Evolutionary conservation across 2,888 invertebrate species (phyloP), one percentile per base, ranked within the genome.

Genomic region (Heliconius cydno): DNA sequence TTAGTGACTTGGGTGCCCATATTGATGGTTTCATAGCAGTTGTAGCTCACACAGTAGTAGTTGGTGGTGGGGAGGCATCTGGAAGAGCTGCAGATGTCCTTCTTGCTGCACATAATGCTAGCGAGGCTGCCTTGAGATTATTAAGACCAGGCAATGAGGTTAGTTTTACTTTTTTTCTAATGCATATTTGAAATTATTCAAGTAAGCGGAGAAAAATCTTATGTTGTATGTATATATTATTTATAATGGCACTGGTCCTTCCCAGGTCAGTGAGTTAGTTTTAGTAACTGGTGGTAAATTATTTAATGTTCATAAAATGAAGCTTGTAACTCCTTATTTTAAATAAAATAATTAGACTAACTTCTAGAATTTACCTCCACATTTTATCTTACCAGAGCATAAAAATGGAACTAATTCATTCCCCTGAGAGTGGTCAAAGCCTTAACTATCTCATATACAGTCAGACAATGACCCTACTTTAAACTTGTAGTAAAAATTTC

Each of bases 21-120:
- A 97, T 99, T 89, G 99, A 99, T 96, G 99, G 99, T 63, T 99
- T 99, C 90, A 98, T 99, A 88, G 99, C 99, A 75, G 99, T 99
- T 76, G 99, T 98, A 78, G 99, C 99, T 46, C 99, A 99, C 92
- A 99, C 99, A 9, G 95, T 99, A 83, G 97, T 98, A 78, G 97
- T 99, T 86, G 99, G 98, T 75, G 97, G 97, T 68, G 92, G 89
- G 5, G 97, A 97, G 82, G 97, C 98, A 28, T 97, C 96, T 22
- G 99, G 99, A 12, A 96, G 97, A 81, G 97, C 98, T 89, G 99
- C 99, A 67, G 99, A 99, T 96, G 99, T 98, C 22, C 96, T 99
- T 77, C 94, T 99, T 86, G 99, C 99, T 80, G 99, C 99, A 1
- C 98, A 99, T 91, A 97, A 97, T 94, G 99, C 99, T 68, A 98